Base-by-base conservation (phyloP, 1,140 invertebrate species). In the Marisa cornuarietis region DNA sequence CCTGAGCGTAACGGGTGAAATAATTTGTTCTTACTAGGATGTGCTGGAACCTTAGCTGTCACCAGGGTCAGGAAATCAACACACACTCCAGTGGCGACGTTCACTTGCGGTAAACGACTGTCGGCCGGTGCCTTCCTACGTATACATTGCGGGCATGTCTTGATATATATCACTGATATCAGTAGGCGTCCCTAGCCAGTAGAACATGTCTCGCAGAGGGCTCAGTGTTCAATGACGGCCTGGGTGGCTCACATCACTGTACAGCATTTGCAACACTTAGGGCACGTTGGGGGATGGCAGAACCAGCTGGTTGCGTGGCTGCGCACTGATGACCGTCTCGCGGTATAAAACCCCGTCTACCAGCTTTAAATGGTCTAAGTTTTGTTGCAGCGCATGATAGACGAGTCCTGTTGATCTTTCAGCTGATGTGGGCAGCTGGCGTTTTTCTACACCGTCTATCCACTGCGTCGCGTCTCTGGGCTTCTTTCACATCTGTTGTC, bases 41-140 rank as follows among this genome's bases (percentile, higher is more conserved):
- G 52, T 74, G 54, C 24, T 75, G 73, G 26, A 66, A 79, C 9
- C 82, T 79, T 79, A 5, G 82, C 79, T n/a, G 76, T 20, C 61
- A 81, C 79, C 58, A 83, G 42, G 22, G 75, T 71, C 0, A 83
- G 79, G 63, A 31, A 79, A 62, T 83, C 79, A 26, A 83, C 10
- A 83, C 79, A 13, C 79, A 26, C 49, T 83, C 79, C 52, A 75
- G 73, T 62, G 73, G 73, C 11, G n/a, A 26, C 62, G 73, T 75
- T 75, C 22, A 75, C 58, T 2, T 63, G 52, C 6, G 73, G 63
- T 72, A 62, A 4, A 69, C 68, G 58, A 69, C 26, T 66, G n/a
- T 49, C 74, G 14, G 8, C 52, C 52, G 42, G 49, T 14, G 52
- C 14, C 14, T 54, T 54, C 52, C 52, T 14, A 58, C 16, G 54